phyloP scores from a whole-genome alignment of 1,140 invertebrate genomes.

The Brachystomella parvula region DNA sequence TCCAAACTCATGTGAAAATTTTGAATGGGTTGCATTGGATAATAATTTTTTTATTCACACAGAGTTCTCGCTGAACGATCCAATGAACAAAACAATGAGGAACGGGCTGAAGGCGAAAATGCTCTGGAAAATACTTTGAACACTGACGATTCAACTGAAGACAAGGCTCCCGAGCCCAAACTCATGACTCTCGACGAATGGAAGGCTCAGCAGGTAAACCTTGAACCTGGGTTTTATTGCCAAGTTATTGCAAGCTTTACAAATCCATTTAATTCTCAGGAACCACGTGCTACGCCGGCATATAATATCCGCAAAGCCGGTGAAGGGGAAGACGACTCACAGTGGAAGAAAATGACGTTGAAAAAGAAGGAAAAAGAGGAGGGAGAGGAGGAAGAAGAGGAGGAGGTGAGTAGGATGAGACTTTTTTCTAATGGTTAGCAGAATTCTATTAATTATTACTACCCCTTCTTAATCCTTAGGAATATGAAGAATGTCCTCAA shows the following conservation, averaged over 20 bases:
- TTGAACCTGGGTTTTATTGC: neutral
- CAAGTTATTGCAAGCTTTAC: neutral
- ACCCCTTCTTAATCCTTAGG: neutral
- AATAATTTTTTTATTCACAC: neutral
- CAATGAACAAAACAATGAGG: conserved; percentile 12
- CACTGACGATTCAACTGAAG: conserved; percentile 37
- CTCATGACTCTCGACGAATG: conserved; percentile 75
- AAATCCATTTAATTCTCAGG: conserved; percentile 10
- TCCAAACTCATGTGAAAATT: neutral
- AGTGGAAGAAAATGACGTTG: conserved; percentile 87
- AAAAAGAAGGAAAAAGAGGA: conserved; percentile 70
- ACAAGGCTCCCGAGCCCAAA: conserved; percentile 45
- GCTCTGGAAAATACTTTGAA: conserved; percentile 24
- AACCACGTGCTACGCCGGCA: conserved; percentile 64
- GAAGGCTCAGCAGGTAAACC: conserved; percentile 61
- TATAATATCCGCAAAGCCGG: conserved; percentile 86
- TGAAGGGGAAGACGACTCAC: conserved; percentile 78
- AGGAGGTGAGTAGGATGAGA: conserved; percentile 44
- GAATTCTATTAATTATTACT: neutral
- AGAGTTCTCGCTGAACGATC: neutral
- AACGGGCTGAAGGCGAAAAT: conserved; percentile 15
- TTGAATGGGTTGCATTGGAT: neutral
- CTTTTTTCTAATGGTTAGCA: neutral
- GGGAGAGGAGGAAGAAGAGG: conserved; percentile 55
- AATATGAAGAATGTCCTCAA: conserved; percentile 62